Evolutionary conservation across 2,888 invertebrate species (phyloP).

Genomic region (Campoplex capitator): DNA sequence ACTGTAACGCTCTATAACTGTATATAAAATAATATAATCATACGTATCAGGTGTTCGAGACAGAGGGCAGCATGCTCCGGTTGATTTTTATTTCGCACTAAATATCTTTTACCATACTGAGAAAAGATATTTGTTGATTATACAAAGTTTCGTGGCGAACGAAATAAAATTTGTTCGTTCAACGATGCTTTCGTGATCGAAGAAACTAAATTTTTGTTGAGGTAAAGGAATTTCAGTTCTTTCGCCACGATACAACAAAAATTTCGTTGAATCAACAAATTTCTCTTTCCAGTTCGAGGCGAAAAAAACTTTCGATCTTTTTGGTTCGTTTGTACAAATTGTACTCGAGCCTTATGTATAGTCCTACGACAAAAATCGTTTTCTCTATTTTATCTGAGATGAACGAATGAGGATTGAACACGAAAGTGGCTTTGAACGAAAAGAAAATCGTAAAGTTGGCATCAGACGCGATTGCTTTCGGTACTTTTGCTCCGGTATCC

Average conservation of each 20-base stretch:
- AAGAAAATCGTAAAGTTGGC: not conserved
- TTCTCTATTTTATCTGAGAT: not conserved
- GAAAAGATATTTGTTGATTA: no score
- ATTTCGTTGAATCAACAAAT: no score
- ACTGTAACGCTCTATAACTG: conserved; percentile 1
- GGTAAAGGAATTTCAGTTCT: no score
- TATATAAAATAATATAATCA: not conserved
- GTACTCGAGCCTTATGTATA: not conserved
- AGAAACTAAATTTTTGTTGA: no score
- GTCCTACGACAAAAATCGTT: not conserved
- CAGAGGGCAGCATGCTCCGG: not conserved
- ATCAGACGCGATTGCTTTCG: not conserved
- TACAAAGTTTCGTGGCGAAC: no score
- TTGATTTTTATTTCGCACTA: not conserved
- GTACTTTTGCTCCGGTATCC: not conserved
- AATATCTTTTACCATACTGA: not conserved
- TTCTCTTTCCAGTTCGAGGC: not conserved
- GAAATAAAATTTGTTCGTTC: no score
- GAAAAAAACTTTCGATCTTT: not conserved
- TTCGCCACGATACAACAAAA: no score
- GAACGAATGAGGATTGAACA: not conserved
- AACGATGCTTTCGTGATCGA: no score
- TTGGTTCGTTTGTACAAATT: not conserved
- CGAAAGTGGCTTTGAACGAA: not conserved
- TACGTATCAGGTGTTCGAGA: not conserved